Evolutionary conservation across 2,113 vertebrate species (phyloP), one percentile per base, ranked within the genome.

Genomic region (Potamarius usumacintae): DNA sequence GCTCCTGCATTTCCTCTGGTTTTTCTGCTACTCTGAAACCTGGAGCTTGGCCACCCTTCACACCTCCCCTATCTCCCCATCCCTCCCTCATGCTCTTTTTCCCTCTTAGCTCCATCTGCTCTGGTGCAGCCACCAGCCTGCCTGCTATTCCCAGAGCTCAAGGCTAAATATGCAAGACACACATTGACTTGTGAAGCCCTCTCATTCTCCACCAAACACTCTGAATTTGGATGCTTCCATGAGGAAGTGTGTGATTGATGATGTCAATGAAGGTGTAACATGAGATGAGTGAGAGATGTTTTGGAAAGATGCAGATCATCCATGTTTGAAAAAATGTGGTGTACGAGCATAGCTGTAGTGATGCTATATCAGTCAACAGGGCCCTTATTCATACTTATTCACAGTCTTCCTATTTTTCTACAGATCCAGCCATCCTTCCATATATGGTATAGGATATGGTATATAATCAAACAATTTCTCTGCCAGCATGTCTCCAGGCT

Each of bases 21-120:
- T 63, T 85, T 79, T 85, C 90, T 78, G 79, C 79, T 27, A 50
- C 78, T 86, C 60, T 48, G 7, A 77, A 78, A 83, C 79, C 30
- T 86, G 79, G 71, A 83, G 22, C 83, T 83, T 20, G 55, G 52
- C 84, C 78, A 50, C 55, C 50, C 58, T 83, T 87, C 67, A 74
- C 78, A 65, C 69, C 74, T 72, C 63, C 60, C n/a, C 22, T 71
- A 65, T 85, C 63, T 34, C 53, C 22, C 25, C 42, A 63, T 60
- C 25, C 42, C 57, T 82, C 53, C 52, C 11, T 72, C 79, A 34
- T 74, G 57, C 50, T 77, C 60, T 67, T 55, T 50, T 27, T 84
- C 53, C 79, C 53, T 87, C 18, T 80, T 85, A 78, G 67, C 83
- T 55, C 93, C 93, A 88, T 93, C 93, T 94, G 92, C 92, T 72